A percentile compares a stretch with the other conserved stretches of the same genome.
Evolutionary conservation across 2,113 vertebrate genomes (phyloP).

Genomic region (Pygathrix nemaeus): DNA sequence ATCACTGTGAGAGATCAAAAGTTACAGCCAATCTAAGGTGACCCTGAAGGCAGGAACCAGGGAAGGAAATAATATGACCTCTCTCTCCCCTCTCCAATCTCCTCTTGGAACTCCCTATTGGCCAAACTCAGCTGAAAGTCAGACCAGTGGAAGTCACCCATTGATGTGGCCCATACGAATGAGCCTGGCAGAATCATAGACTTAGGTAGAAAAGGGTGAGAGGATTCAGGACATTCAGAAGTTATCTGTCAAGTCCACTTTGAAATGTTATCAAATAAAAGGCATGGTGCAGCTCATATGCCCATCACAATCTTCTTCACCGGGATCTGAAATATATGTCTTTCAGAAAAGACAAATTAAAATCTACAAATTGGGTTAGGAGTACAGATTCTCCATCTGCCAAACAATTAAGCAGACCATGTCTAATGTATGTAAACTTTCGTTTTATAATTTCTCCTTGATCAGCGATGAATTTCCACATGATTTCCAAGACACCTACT

Average conservation of each 20-base stretch:
- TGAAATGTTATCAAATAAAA: not conserved
- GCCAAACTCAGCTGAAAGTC: not conserved
- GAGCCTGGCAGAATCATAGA: not conserved
- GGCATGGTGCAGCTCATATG: not conserved
- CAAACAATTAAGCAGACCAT: not conserved
- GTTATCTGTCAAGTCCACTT: not conserved
- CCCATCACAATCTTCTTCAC: not conserved
- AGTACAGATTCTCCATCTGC: not conserved
- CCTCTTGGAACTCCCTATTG: not conserved
- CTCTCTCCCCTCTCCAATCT: not conserved
- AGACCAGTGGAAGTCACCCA: not conserved
- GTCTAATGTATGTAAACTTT: not conserved
- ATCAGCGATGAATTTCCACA: not conserved
- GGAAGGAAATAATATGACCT: not conserved
- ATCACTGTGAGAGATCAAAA: not conserved
- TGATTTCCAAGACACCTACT: not conserved
- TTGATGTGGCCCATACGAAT: not conserved
- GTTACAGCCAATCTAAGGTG: not conserved
- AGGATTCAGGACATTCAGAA: not conserved
- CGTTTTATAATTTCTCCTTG: conserved; percentile 21
- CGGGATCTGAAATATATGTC: not conserved
- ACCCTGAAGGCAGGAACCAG: not conserved
- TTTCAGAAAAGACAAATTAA: conserved; percentile 21
- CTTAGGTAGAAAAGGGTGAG: not conserved
- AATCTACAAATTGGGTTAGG: not conserved